Evolutionary conservation across 1,140 invertebrate genomes (phyloP), one percentile per base, ranked within the genome.

Genomic region (Lordiphosa mommai): DNA sequence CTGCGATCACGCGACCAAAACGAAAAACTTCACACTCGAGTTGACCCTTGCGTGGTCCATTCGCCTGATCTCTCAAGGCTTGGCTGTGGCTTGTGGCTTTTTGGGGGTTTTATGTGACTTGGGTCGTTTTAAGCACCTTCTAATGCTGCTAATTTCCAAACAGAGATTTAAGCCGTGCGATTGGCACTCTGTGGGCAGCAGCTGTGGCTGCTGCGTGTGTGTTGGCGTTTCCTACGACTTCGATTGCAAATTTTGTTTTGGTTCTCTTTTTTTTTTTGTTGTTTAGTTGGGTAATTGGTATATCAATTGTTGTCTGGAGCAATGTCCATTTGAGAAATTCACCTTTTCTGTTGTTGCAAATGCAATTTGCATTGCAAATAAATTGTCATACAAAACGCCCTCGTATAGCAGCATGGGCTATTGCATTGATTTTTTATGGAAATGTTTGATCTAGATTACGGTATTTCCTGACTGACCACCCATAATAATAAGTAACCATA

Each of bases 351-450:
- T 60, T 43, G 38, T 30, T 9, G 23, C 33, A 27, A 27, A 33
- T 38, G 30, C 17, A 50, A 80, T 80, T 80, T 80, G 76, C 74
- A 80, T 49, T 80, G 76, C 74, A 80, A 80, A 80, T 82, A 74
- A 82, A 67, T 74, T 72, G 76, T 51, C 74, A 61, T 65, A 52
- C 33, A 63, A 63, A 68, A 77, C 73, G 73, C 68, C 69, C 65
- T 72, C 55, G 30, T 43, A 48, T 17, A 47, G 20, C 17, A 13
- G 14, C 32, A 23, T 12, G 37, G 40, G 43, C 23, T 43, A 27
- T 32, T 30, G 50, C 5, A 5, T 32, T 20, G n/a, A 14, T 73
- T 59, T 67, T 58, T 33, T 61, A 79, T 53, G 68, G 33, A 52
- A 55, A 56, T 67, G 44, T 36, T 23, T 29, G 63, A 77, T 61